These are phyloP conservation scores for Nannospalax galili DNA, from an alignment of 2,113 vertebrate species.

Conservation along the genomic window DNA sequence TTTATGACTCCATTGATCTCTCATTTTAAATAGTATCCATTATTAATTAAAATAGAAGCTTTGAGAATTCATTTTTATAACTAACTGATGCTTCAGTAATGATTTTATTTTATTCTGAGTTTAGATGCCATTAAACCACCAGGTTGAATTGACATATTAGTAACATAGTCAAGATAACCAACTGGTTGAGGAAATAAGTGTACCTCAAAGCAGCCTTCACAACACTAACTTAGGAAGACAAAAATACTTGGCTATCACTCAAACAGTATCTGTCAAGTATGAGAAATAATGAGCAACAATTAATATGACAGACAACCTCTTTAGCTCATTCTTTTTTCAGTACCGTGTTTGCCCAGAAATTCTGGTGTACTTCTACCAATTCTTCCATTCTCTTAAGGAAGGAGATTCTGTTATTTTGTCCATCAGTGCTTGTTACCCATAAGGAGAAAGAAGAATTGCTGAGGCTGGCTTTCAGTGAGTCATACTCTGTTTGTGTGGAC, in stretches of 20 bases:
- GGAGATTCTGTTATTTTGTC: neutral
- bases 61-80: constrained; percentile 72
- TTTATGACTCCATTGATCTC: constrained; percentile 59
- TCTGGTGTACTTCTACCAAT: accelerated
- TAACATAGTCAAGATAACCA: constrained; percentile 67
- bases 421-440: neutral
- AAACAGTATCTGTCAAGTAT: constrained; percentile 63
- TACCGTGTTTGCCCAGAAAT: neutral
- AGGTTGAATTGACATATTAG: constrained; percentile 70
- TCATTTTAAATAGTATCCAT: constrained; percentile 35
- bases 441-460: neutral
- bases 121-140: constrained; percentile 70
- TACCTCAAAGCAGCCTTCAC: constrained; percentile 70
- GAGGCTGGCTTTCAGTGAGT: neutral
- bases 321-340: too few species aligned
- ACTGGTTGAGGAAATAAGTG: constrained; percentile 71
- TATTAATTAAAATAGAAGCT: constrained; percentile 61
- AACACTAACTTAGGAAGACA: constrained; percentile 70
- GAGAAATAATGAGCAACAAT: neutral
- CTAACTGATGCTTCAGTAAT: constrained; percentile 69
- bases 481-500: neutral
- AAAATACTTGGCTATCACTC: constrained; percentile 70
- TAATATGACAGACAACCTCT: neutral
- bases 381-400: too few species aligned
- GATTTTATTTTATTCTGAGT: constrained; percentile 78